These are phyloP conservation scores for Drosophila setifemur DNA, from an alignment of 1,140 invertebrate genomes.

Conservation along the genomic window DNA sequence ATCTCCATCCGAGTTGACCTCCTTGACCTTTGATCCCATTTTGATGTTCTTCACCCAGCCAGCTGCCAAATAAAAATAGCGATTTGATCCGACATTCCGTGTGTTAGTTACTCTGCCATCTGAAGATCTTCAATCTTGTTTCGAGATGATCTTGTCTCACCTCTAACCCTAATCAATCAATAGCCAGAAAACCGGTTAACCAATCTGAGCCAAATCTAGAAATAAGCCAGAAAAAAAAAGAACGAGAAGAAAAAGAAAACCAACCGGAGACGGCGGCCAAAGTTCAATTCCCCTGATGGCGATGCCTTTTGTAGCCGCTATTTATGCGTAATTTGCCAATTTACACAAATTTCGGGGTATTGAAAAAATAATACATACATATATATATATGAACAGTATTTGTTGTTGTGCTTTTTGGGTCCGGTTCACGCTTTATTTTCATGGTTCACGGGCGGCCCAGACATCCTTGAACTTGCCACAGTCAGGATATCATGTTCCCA, in stretches of 20 bases:
- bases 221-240: too few species aligned
- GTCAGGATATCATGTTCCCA: slow-evolving; percentile 72
- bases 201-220: slow-evolving; percentile 4
- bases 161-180: slow-evolving; percentile 1
- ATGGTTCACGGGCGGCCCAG: slow-evolving; percentile 43
- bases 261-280: not conserved
- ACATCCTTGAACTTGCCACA: slow-evolving; percentile 74
- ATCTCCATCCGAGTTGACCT: too few species aligned
- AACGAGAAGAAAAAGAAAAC: too few species aligned
- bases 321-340: slow-evolving; percentile 74
- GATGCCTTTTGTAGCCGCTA: slow-evolving; percentile 23
- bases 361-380: too few species aligned
- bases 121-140: slow-evolving; percentile 5
- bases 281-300: slow-evolving; percentile 49
- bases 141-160: slow-evolving; percentile 13
- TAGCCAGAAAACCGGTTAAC: not conserved
- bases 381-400: too few species aligned
- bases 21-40: too few species aligned
- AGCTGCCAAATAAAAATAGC: not conserved
- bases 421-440: slow-evolving; percentile 30
- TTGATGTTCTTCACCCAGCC: too few species aligned
- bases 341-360: slow-evolving; percentile 66
- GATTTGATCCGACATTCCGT: too few species aligned
- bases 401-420: slow-evolving; percentile 6
- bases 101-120: too few species aligned